Percentiles rank a stretch among this genome's conserved stretches.
These are phyloP conservation scores for Autographa gamma DNA, from an alignment of 2,888 invertebrate genomes.

Conservation along the genomic window DNA sequence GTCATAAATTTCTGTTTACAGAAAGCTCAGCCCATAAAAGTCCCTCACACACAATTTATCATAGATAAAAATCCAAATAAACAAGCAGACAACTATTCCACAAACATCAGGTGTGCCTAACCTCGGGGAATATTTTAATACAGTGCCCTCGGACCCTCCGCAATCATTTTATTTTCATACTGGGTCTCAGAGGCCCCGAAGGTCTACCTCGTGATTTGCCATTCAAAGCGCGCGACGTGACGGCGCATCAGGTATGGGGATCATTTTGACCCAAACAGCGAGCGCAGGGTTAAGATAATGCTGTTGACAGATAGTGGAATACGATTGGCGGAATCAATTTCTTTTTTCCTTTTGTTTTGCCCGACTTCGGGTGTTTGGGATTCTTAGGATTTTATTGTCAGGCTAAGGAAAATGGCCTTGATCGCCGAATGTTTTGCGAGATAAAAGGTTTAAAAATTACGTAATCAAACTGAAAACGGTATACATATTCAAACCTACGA, in stretches of 20 bases:
- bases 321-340: constrained; percentile 78
- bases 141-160: constrained; percentile 78
- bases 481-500: background rate
- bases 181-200: constrained; percentile 82
- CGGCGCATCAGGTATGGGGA: constrained; percentile 79
- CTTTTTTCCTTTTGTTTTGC: constrained; percentile 53
- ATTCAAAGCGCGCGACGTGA: constrained; percentile 85
- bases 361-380: constrained; percentile 8
- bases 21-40: constrained; percentile 55
- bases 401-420: background rate
- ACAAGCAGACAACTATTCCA: constrained; percentile 73
- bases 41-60: constrained; percentile 71
- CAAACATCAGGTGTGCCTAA: constrained; percentile 84
- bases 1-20: constrained; percentile 44
- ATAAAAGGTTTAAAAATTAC: constrained; percentile 7
- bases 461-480: background rate
- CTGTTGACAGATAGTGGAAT: constrained; percentile 81
- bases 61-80: constrained; percentile 77
- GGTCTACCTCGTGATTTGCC: constrained; percentile 87
- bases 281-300: constrained; percentile 80
- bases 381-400: constrained; percentile 22
- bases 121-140: constrained; percentile 87
- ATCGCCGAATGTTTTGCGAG: background rate
- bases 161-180: constrained; percentile 89
- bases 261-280: constrained; percentile 67